Evolutionary conservation across 2,113 vertebrate genomes (phyloP).

Genomic region (Serinus canaria): DNA sequence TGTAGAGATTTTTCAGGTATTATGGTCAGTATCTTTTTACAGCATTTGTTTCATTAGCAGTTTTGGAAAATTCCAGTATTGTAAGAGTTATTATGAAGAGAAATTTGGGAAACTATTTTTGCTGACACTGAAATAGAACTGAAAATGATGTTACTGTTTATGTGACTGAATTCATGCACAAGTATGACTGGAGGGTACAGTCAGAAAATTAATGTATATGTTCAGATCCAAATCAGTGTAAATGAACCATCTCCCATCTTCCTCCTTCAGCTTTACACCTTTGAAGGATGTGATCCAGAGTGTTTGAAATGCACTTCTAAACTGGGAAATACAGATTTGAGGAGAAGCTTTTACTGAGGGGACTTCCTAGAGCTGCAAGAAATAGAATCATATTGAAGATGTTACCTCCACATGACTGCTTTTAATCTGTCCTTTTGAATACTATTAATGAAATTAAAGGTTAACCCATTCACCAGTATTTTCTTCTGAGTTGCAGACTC

Average conservation of each 20-base stretch:
- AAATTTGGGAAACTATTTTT: conserved; percentile 6
- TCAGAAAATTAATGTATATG: background rate
- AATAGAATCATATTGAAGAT: background rate
- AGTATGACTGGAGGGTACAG: background rate
- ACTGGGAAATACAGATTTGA: conserved; percentile 6
- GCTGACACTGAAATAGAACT: background rate
- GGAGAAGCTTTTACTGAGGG: background rate
- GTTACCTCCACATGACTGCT: background rate
- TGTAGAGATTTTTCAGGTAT: background rate
- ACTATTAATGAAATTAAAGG: background rate
- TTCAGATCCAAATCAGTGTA: background rate
- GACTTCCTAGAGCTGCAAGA: background rate
- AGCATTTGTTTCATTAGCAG: background rate
- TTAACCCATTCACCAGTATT: background rate
- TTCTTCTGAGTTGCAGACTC: background rate
- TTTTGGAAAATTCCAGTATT: background rate
- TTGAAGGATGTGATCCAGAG: background rate
- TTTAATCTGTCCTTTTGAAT: background rate
- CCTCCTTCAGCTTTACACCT: background rate
- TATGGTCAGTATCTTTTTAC: background rate
- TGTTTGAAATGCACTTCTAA: background rate
- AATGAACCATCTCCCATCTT: background rate
- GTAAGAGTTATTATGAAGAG: background rate
- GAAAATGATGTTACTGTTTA: conserved; percentile 13
- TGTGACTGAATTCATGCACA: background rate